These are phyloP conservation scores for Mamestra brassicae DNA, from an alignment of 2,888 invertebrate species.

Conservation along the genomic window DNA sequence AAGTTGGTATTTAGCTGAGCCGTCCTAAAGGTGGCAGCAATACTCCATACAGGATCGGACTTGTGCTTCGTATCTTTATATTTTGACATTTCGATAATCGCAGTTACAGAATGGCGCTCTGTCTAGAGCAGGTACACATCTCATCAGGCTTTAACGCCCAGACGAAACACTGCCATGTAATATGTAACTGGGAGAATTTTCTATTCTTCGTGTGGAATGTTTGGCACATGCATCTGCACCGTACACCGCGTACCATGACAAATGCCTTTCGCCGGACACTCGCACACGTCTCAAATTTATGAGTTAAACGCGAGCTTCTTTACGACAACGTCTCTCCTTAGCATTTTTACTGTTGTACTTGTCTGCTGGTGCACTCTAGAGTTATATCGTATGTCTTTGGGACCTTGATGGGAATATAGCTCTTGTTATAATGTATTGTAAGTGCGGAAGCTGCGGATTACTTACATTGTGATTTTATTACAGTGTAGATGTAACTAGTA, in stretches of 20 bases:
- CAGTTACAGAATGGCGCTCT: too few species aligned
- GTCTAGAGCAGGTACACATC: too few species aligned
- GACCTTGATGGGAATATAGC: neutral
- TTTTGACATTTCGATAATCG: too few species aligned
- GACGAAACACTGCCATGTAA: neutral
- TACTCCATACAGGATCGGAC: too few species aligned
- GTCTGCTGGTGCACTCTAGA: conserved; percentile 21
- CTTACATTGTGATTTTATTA: neutral
- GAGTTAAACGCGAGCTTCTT: conserved; percentile 55
- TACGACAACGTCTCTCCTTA: conserved; percentile 29
- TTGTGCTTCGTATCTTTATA: too few species aligned
- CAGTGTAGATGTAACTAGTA: neutral
- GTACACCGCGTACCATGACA: conserved; percentile 46
- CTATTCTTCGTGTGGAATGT: conserved; percentile 30
- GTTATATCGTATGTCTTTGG: conserved; percentile 26
- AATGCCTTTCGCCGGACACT: conserved; percentile 53
- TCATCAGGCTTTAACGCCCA: too few species aligned
- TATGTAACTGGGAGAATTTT: conserved; percentile 26
- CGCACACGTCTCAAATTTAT: conserved; percentile 62
- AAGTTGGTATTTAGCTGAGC: too few species aligned
- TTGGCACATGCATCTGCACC: conserved; percentile 39
- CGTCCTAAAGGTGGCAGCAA: too few species aligned
- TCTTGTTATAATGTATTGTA: conserved; percentile 11
- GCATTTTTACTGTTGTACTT: conserved; percentile 52
- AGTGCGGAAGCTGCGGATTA: neutral